Conservation (phyloP, 2,888 invertebrate genomes). For the Spatulosminthurus flaviceps region DNA sequence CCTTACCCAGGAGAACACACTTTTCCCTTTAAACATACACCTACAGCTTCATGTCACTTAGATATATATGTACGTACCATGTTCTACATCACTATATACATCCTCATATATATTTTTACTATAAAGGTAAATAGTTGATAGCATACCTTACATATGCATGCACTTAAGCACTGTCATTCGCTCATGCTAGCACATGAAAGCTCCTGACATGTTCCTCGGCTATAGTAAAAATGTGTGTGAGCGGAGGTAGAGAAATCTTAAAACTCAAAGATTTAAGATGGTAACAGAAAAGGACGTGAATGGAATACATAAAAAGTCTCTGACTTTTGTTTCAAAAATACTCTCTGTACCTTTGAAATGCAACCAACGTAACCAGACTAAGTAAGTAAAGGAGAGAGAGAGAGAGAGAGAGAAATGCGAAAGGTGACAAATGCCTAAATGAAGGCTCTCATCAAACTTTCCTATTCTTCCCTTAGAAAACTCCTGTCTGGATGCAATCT, state of each 20-base stretch:
- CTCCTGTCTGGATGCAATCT: too few relatives aligned
- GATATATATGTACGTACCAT: too few relatives aligned
- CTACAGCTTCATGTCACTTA: neutral
- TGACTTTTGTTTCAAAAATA: slow-evolving; percentile 20
- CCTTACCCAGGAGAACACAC: neutral
- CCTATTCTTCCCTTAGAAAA: neutral
- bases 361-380: too few relatives aligned
- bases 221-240: neutral
- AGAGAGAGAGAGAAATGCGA: neutral
- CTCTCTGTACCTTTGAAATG: neutral
- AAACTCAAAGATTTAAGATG: slow-evolving; percentile 44
- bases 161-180: neutral
- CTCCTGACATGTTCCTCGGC: slow-evolving; percentile 27
- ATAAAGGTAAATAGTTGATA: too few relatives aligned
- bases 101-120: too few relatives aligned
- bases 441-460: slow-evolving; percentile 9
- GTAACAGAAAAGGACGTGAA: slow-evolving; percentile 39
- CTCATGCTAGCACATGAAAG: neutral
- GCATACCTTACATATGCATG: neutral
- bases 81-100: too few relatives aligned
- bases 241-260: slow-evolving; percentile 40
- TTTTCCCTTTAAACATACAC: neutral
- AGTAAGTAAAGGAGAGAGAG: neutral
- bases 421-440: slow-evolving; percentile 5
- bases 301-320: slow-evolving; percentile 36